A percentile compares a stretch with the other conserved stretches of the same genome.
Evolutionary conservation across 2,888 invertebrate species (phyloP).

Genomic region (Drosophila quinaria): DNA sequence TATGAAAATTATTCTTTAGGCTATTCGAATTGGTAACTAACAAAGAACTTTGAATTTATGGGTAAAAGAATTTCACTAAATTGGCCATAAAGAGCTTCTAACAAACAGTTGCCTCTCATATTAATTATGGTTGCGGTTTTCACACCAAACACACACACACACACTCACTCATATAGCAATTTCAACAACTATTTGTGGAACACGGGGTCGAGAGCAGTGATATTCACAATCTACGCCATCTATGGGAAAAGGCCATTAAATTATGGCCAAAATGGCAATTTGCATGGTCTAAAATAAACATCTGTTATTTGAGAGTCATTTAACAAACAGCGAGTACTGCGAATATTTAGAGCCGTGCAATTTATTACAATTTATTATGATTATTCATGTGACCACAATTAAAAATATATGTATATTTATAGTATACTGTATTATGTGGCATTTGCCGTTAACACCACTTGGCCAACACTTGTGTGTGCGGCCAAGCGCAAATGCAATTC

Average conservation of each 20-base stretch:
- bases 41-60: conserved; percentile 23
- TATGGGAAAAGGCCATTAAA: conserved; percentile 32
- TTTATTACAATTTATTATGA: conserved; percentile 30
- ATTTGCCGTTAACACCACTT: conserved; percentile 17
- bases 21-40: conserved; percentile 2
- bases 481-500: conserved; percentile 4
- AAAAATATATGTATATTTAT: conserved; percentile 2
- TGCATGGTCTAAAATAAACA: conserved; percentile 23
- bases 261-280: conserved; percentile 24
- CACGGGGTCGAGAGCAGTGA: background rate
- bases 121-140: conserved; percentile 49
- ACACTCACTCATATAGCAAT: background rate
- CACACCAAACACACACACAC: conserved; percentile 21
- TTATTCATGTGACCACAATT: conserved; percentile 20
- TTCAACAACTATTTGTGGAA: background rate
- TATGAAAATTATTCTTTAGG: background rate
- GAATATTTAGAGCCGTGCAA: conserved; percentile 10
- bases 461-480: conserved; percentile 7
- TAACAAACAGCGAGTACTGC: conserved; percentile 11
- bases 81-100: conserved; percentile 19
- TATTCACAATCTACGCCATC: conserved; percentile 14
- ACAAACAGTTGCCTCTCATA: conserved; percentile 33
- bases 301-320: conserved; percentile 8
- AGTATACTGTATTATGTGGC: background rate
- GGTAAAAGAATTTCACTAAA: conserved; percentile 30